Evolutionary conservation across 2,113 vertebrate species (phyloP).

Genomic region (Ciconia maguari): DNA sequence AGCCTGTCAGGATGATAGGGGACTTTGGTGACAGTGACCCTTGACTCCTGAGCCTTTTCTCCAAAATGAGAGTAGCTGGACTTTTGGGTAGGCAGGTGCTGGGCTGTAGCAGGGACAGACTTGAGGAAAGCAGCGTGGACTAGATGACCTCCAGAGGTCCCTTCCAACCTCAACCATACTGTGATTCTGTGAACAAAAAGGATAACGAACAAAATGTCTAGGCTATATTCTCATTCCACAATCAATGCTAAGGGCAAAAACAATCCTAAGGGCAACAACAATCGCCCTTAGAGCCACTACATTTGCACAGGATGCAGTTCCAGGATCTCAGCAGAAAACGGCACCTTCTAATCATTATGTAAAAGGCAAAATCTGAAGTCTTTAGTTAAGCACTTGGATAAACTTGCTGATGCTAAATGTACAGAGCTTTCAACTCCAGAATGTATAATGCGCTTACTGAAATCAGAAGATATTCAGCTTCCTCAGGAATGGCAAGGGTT

Average conservation of each 20-base stretch:
- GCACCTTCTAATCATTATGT: not conserved
- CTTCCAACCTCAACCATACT: not conserved
- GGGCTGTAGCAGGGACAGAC: not conserved
- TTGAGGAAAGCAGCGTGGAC: not conserved
- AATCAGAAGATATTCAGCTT: not conserved
- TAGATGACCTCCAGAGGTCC: not conserved
- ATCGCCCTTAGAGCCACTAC: accelerated
- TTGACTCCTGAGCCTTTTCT: not conserved
- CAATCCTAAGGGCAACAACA: not conserved
- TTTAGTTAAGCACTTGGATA: not conserved
- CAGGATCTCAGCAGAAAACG: not conserved
- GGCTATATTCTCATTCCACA: not conserved
- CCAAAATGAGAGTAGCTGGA: not conserved
- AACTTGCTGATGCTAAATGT: not conserved
- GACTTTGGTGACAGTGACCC: not conserved
- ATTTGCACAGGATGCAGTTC: not conserved
- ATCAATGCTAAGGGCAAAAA: no score
- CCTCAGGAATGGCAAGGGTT: not conserved
- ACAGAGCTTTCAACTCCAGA: not conserved
- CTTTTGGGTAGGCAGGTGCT: not conserved
- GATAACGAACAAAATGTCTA: not conserved
- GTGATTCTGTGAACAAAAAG: not conserved
- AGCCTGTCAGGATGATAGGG: not conserved
- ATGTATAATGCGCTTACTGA: not conserved
- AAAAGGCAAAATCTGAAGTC: not conserved